These are phyloP conservation scores for Mesocricetus auratus DNA, from an alignment of 2,113 vertebrate genomes.

Conservation along the genomic window DNA sequence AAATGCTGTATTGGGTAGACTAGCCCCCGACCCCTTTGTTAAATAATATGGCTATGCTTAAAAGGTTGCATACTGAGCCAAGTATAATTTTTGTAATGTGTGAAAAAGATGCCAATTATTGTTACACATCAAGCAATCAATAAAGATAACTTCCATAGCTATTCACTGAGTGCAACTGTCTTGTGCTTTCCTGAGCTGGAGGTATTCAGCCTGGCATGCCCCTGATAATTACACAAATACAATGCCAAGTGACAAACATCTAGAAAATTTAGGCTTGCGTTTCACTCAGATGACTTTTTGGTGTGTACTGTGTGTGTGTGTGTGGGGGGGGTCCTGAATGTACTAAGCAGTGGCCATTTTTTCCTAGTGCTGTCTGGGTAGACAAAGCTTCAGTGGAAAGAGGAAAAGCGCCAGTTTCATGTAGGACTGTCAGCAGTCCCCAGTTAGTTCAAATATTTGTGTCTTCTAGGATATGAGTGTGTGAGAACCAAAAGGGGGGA, in stretches of 20 bases:
- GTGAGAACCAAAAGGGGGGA: neutral
- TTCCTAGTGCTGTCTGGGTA: slow-evolving; percentile 32
- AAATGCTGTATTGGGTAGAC: slow-evolving; percentile 93
- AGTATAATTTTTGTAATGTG: slow-evolving; percentile 94
- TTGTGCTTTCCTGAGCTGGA: slow-evolving; percentile 76
- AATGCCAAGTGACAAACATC: slow-evolving; percentile 29
- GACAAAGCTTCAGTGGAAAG: slow-evolving; percentile 44
- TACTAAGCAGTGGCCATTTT: neutral
- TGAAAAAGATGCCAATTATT: slow-evolving; percentile 89
- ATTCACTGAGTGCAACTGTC: slow-evolving; percentile 74
- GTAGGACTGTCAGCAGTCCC: slow-evolving; percentile 2
- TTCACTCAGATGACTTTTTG: slow-evolving; percentile 1
- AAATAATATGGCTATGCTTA: slow-evolving; percentile 91
- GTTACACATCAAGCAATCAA: slow-evolving; percentile 89
- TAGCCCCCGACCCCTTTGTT: slow-evolving; percentile 82
- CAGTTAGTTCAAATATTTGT: slow-evolving; percentile 58
- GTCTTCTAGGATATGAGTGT: slow-evolving; percentile 58
- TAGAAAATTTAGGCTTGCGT: slow-evolving; percentile 26
- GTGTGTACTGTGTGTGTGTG: too few relatives aligned
- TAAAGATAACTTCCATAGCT: slow-evolving; percentile 90
- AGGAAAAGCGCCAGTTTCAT: slow-evolving; percentile 64
- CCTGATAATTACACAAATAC: slow-evolving; percentile 21
- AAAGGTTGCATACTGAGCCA: slow-evolving; percentile 99
- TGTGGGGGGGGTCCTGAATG: neutral
- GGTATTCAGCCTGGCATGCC: slow-evolving; percentile 19